phyloP scores from a whole-genome alignment of 2,888 invertebrate species.

The Pterobdella sp. region DNA sequence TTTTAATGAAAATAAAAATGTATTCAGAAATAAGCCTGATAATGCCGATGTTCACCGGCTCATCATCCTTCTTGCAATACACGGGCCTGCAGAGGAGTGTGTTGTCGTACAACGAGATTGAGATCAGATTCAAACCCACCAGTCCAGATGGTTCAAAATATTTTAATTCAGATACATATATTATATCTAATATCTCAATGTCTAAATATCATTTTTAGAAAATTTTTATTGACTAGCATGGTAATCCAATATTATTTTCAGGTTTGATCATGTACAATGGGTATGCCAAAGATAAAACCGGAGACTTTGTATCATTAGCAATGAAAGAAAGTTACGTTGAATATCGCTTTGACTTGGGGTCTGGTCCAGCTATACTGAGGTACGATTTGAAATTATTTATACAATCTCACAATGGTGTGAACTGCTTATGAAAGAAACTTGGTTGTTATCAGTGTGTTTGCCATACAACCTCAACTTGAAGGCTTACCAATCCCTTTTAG shows the following conservation, averaged over 20 bases:
- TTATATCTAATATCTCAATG: neutral
- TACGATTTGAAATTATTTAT: constrained; percentile 45
- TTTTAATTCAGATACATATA: neutral
- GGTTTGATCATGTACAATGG: constrained; percentile 76
- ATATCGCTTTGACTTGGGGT: constrained; percentile 81
- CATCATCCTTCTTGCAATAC: constrained; percentile 76
- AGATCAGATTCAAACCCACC: constrained; percentile 72
- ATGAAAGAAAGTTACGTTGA: constrained; percentile 71
- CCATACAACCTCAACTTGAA: neutral
- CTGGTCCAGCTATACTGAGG: constrained; percentile 77
- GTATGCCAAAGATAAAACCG: constrained; percentile 73
- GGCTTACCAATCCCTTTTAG: too few relatives aligned
- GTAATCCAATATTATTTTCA: neutral
- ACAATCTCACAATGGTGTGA: neutral
- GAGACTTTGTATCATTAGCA: constrained; percentile 78
- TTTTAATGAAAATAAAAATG: neutral
- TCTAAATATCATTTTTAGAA: neutral
- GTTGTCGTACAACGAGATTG: constrained; percentile 79
- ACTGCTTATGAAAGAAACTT: neutral
- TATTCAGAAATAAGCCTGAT: constrained; percentile 39
- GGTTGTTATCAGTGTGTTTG: neutral
- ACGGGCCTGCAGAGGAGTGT: constrained; percentile 76
- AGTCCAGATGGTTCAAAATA: constrained; percentile 44
- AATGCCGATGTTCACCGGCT: constrained; percentile 83
- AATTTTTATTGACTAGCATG: neutral